phyloP scores from a whole-genome alignment of 1,140 invertebrate genomes.

The Zaprionus ghesquierei region DNA sequence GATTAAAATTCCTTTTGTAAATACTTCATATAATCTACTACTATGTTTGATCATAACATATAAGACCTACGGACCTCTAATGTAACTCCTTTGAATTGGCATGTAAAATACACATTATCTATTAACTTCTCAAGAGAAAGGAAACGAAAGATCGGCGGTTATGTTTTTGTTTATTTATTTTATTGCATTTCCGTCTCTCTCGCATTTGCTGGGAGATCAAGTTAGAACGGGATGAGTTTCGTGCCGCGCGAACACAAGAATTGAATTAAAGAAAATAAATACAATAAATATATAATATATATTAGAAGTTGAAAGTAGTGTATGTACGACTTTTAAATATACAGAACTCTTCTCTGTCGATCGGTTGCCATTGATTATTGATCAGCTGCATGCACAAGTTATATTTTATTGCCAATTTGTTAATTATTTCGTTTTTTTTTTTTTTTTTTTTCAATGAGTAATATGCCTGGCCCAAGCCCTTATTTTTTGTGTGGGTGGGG shows the following conservation, averaged over 20 bases:
- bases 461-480: slow-evolving; percentile 3
- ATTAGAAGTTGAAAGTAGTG: slow-evolving; percentile 11
- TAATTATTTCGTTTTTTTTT: background rate
- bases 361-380: slow-evolving; percentile 30
- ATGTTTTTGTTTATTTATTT: background rate
- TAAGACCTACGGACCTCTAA: background rate
- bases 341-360: slow-evolving; percentile 42
- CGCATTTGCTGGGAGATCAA: slow-evolving; percentile 13
- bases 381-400: slow-evolving; percentile 34
- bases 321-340: slow-evolving; percentile 51
- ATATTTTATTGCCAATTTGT: slow-evolving; percentile 65
- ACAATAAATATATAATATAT: slow-evolving; percentile 44
- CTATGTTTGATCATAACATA: background rate
- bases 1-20: slow-evolving; percentile 1
- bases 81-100: background rate
- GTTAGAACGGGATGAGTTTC: slow-evolving; percentile 4
- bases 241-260: slow-evolving; percentile 25
- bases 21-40: background rate
- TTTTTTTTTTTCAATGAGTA: slow-evolving; percentile 15
- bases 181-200: slow-evolving; percentile 30
- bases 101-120: background rate
- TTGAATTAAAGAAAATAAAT: slow-evolving; percentile 58
- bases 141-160: background rate
- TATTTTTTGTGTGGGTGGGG: slow-evolving; percentile 37
- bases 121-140: background rate